A percentile compares a stretch with the other conserved stretches of the same genome.
phyloP scores from a whole-genome alignment of 2,113 vertebrate genomes.

The Chamaea fasciata region DNA sequence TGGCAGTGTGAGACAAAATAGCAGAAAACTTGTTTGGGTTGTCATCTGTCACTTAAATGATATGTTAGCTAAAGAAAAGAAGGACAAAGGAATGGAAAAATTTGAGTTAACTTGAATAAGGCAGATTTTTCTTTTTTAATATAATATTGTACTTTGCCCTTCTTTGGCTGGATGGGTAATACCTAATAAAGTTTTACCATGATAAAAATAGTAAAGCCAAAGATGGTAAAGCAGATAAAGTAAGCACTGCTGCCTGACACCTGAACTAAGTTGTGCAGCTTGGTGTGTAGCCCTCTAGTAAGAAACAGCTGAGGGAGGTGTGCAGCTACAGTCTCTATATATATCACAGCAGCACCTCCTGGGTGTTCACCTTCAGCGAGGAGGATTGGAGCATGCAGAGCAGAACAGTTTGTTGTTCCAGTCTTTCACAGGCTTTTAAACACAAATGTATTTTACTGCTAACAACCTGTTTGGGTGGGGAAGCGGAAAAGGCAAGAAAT shows the following conservation, averaged over 20 bases:
- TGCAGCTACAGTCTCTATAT: not conserved
- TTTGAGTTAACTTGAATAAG: not conserved
- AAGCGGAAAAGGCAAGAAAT: conserved; percentile 7
- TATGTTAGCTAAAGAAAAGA: not conserved
- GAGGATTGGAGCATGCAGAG: not conserved
- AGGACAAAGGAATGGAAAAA: not conserved
- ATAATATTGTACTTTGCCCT: not conserved
- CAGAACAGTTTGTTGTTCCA: not conserved
- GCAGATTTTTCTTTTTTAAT: not conserved
- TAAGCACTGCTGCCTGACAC: not conserved
- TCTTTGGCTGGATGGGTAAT: not conserved
- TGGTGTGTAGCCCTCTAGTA: not conserved
- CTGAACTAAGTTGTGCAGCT: not conserved
- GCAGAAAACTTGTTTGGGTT: not conserved
- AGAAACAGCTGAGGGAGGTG: fast-evolving
- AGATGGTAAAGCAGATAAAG: not conserved
- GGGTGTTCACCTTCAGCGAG: not conserved
- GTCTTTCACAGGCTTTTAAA: conserved; percentile 33
- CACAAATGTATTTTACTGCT: not conserved
- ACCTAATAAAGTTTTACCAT: not conserved
- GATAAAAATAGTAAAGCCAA: not conserved
- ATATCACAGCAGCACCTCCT: not conserved
- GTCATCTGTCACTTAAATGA: not conserved
- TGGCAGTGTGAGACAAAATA: not conserved
- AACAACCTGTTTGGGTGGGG: not conserved